Conservation (phyloP, 1,140 invertebrate species). For the Globodera ellingtonae region DNA sequence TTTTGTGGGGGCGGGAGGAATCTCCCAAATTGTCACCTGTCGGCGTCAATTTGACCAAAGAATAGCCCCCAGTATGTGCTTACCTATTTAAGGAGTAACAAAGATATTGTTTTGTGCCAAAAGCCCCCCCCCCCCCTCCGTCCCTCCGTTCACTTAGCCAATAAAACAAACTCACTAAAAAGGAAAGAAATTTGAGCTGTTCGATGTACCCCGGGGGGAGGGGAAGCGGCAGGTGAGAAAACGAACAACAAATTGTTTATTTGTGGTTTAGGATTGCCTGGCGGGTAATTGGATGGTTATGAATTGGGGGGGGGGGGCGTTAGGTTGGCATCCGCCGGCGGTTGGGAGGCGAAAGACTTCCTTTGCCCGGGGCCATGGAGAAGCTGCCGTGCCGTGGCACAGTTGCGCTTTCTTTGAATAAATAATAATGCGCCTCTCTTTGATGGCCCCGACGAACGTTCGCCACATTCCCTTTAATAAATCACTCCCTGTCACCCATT, state of each 20-base stretch:
- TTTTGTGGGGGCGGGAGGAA: too few species aligned
- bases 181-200: neutral
- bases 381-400: too few species aligned
- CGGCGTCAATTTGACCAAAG: neutral
- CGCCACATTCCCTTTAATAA: neutral
- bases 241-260: too few species aligned
- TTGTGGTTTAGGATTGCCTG: neutral
- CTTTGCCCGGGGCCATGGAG: too few species aligned
- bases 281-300: neutral
- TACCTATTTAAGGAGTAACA: neutral
- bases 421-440: neutral
- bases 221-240: neutral
- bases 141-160: neutral
- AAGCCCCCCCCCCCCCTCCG: neutral
- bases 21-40: too few species aligned
- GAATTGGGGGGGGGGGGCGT: too few species aligned
- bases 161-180: constrained; percentile 4
- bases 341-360: too few species aligned
- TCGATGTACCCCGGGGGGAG: neutral
- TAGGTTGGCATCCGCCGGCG: too few species aligned
- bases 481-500: neutral
- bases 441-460: too few species aligned
- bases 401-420: too few species aligned
- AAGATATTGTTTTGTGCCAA: neutral
- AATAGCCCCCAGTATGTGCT: neutral